Percentiles rank a stretch among this genome's conserved stretches.
Conservation (phyloP, 2,888 invertebrate species). For the Spodoptera littoralis region DNA sequence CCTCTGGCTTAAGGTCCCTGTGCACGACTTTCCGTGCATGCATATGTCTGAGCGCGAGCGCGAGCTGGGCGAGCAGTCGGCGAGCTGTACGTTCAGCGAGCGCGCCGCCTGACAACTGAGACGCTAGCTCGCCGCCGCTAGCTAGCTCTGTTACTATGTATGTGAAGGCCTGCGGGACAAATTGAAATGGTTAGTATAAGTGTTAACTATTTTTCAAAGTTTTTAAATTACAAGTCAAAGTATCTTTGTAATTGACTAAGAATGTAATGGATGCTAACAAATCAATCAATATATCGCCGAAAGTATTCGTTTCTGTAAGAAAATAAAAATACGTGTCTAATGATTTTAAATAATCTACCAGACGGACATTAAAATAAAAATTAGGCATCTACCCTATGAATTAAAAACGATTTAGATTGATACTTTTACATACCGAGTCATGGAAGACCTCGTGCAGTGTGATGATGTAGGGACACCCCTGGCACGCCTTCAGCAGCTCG, state of each 20-base stretch:
- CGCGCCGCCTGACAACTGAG: slow-evolving; percentile 86
- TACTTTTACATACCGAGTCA: slow-evolving; percentile 90
- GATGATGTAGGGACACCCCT: slow-evolving; percentile 96
- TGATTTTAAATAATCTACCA: too few relatives aligned
- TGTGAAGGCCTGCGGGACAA: slow-evolving; percentile 90
- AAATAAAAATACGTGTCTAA: too few relatives aligned
- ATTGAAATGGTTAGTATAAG: not conserved
- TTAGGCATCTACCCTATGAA: too few relatives aligned
- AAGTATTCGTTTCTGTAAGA: too few relatives aligned
- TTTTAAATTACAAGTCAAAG: too few relatives aligned
- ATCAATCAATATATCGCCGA: too few relatives aligned
- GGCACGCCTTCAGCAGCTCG: slow-evolving; percentile 95
- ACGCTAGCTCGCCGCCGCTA: slow-evolving; percentile 93
- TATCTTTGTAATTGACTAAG: too few relatives aligned
- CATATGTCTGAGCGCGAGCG: slow-evolving; percentile 95
- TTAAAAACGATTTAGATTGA: too few relatives aligned
- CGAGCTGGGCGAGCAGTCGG: slow-evolving; percentile 94
- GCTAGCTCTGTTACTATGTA: slow-evolving; percentile 97
- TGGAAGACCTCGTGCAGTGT: slow-evolving; percentile 94
- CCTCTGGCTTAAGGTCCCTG: slow-evolving; percentile 98
- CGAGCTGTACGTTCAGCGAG: slow-evolving; percentile 94
- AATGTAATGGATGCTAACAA: too few relatives aligned
- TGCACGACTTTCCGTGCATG: slow-evolving; percentile 96
- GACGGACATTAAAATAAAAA: too few relatives aligned
- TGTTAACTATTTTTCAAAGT: too few relatives aligned